Percentiles rank a stretch among this genome's conserved stretches.
Evolutionary conservation across 2,113 vertebrate genomes (phyloP).

Genomic region (Cettia cetti): DNA sequence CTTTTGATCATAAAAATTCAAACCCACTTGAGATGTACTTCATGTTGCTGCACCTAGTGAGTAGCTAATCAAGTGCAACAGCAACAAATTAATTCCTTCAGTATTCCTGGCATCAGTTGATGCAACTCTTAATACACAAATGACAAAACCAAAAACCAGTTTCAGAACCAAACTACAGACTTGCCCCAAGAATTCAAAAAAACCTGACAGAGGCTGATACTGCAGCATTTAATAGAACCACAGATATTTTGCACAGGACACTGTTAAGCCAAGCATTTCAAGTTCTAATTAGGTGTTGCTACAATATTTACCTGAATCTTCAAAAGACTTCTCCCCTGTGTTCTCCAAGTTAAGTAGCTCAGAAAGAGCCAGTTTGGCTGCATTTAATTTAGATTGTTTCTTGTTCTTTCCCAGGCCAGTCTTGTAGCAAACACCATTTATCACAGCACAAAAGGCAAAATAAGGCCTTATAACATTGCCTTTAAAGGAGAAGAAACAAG

Average conservation of each 20-base stretch:
- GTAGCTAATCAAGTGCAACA: not conserved
- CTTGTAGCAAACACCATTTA: constrained; percentile 85
- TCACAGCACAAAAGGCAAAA: constrained; percentile 91
- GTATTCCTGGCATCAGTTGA: not conserved
- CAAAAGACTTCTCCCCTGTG: not conserved
- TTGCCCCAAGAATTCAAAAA: not conserved
- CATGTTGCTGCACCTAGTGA: not conserved
- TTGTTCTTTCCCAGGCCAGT: constrained; percentile 88
- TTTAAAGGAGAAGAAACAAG: constrained; percentile 47
- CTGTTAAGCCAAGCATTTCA: not conserved
- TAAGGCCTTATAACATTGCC: constrained; percentile 75
- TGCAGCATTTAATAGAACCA: not conserved
- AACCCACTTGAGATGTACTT: not conserved
- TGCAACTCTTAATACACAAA: not conserved
- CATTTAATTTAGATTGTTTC: constrained; percentile 84
- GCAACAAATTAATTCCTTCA: not conserved
- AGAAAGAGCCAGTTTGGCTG: constrained; percentile 84
- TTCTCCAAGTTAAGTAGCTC: constrained; percentile 77
- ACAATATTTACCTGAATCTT: constrained; percentile 69
- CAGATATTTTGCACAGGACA: not conserved
- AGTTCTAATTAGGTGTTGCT: not conserved
- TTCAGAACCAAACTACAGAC: not conserved
- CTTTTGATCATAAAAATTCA: not conserved
- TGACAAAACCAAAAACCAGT: not conserved
- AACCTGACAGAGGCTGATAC: not conserved